Evolutionary conservation across 2,797 vertebrate species (phyloP).

Genomic region (Ambastaia sidthimunki): DNA sequence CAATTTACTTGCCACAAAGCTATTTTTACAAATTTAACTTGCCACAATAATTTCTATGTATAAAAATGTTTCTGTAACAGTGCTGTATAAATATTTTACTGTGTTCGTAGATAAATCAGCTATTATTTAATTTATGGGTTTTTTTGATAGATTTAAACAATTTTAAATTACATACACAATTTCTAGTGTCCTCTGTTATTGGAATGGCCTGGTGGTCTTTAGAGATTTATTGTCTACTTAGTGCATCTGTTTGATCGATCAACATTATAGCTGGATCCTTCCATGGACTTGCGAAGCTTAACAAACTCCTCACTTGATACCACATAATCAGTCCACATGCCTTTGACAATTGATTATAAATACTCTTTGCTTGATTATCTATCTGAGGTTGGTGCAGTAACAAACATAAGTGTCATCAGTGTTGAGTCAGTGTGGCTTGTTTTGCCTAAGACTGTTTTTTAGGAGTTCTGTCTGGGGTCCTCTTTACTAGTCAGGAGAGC

Average conservation of each 20-base stretch:
- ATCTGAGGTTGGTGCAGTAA: constrained; percentile 31
- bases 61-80: too few relatives aligned
- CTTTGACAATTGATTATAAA: constrained; percentile 60
- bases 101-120: not conserved
- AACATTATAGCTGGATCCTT: constrained; percentile 47
- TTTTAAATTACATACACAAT: not conserved
- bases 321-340: constrained; percentile 51
- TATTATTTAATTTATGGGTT: constrained; percentile 2
- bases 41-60: too few relatives aligned
- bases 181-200: not conserved
- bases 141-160: not conserved
- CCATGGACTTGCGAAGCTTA: constrained; percentile 44
- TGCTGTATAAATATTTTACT: too few relatives aligned
- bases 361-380: constrained; percentile 47
- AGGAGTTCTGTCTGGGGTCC: constrained; percentile 30
- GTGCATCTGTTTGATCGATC: constrained; percentile 52
- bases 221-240: constrained; percentile 50
- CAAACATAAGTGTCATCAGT: constrained; percentile 3
- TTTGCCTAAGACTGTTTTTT: constrained; percentile 27
- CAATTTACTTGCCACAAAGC: too few relatives aligned
- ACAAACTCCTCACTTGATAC: constrained; percentile 45
- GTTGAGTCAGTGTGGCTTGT: constrained; percentile 23
- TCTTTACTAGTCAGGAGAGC: constrained; percentile 26
- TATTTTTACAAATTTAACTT: too few relatives aligned
- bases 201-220: not conserved